A percentile compares a stretch with the other conserved stretches of the same genome.
These are phyloP conservation scores for Ophion obscuratus DNA, from an alignment of 2,888 invertebrate genomes.

Conservation along the genomic window DNA sequence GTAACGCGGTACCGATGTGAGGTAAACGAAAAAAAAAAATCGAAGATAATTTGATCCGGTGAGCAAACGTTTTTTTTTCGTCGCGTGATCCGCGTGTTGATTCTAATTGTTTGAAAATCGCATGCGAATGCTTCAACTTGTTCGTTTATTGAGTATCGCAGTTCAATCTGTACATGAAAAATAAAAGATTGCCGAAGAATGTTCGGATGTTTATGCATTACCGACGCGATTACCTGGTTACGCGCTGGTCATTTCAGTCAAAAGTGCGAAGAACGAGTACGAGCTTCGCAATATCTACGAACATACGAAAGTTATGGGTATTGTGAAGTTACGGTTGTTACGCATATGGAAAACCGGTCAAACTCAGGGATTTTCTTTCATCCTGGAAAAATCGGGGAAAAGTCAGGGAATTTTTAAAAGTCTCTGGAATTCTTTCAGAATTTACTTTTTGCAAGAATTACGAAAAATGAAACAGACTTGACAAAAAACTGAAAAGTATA, in stretches of 20 bases:
- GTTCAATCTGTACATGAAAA: not conserved
- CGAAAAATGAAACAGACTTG: too few species aligned
- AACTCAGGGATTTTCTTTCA: too few species aligned
- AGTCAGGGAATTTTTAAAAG: too few species aligned
- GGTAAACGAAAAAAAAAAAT: not conserved
- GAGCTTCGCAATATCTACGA: constrained; percentile 73
- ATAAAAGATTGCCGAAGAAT: not conserved
- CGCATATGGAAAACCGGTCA: too few species aligned
- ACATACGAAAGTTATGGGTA: not conserved
- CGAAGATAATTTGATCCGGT: not conserved
- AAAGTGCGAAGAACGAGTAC: constrained; percentile 75
- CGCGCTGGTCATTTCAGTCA: constrained; percentile 60
- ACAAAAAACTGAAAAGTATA: too few species aligned
- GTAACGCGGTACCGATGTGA: not conserved
- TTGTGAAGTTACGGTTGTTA: not conserved
- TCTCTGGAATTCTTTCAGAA: too few species aligned
- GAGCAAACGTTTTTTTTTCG: not conserved
- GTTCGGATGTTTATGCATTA: not conserved
- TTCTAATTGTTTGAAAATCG: not conserved
- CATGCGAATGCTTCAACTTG: not conserved
- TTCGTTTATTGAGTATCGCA: not conserved
- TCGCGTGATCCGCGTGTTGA: not conserved
- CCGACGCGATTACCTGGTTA: not conserved
- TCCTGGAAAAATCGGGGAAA: too few species aligned
- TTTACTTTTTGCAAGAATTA: too few species aligned